Percentiles rank a stretch among this genome's conserved stretches.
phyloP scores from a whole-genome alignment of 1,140 invertebrate genomes.

The Penaeus chinensis region DNA sequence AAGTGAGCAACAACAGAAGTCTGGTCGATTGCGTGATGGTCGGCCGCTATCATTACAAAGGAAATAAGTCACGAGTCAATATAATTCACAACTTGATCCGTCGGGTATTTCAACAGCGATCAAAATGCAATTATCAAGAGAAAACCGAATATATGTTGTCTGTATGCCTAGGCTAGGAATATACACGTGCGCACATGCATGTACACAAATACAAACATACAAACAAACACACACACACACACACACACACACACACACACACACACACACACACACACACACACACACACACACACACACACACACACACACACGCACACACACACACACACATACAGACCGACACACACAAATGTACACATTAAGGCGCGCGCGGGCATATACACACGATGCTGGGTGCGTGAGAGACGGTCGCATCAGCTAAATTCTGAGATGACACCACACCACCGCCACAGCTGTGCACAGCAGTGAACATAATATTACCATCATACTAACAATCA shows the following conservation, averaged over 20 bases:
- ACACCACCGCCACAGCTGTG: neutral
- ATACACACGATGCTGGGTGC: neutral
- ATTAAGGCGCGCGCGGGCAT: neutral
- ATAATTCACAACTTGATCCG: no score
- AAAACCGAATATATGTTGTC: no score
- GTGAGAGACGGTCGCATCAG: neutral
- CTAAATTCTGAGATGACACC: neutral
- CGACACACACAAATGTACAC: neutral
- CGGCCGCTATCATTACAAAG: no score
- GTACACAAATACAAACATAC: neutral
- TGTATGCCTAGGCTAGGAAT: neutral
- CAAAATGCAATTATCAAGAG: no score
- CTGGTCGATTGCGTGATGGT: no score
- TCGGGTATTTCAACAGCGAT: no score
- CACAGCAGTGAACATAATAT: no score
- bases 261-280: neutral
- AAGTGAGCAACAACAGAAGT: no score
- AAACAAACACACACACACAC: neutral
- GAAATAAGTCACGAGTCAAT: no score
- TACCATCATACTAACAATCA: no score
- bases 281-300: conserved; percentile 13
- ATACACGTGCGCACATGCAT: neutral
- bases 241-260: neutral
- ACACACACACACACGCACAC: conserved; percentile 24
- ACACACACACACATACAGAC: neutral